These are phyloP conservation scores for Tetranychus cinnabarinus DNA, from an alignment of 1,140 invertebrate species.

Conservation along the genomic window DNA sequence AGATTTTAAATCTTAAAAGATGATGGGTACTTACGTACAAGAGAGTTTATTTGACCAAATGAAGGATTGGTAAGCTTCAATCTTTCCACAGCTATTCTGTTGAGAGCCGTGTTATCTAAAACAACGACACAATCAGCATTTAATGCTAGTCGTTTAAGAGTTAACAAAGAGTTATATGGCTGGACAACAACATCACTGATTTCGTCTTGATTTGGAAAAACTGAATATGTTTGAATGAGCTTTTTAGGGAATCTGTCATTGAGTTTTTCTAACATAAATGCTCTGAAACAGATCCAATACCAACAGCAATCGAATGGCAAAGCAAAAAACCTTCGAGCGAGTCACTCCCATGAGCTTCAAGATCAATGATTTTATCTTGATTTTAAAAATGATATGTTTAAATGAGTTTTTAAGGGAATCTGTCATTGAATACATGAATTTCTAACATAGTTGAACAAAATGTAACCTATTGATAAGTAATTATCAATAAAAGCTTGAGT, in stretches of 20 bases:
- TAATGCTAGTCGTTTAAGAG: constrained; percentile 75
- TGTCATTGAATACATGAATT: too few species aligned
- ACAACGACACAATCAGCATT: constrained; percentile 97
- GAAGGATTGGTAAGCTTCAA: constrained; percentile 86
- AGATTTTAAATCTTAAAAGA: neutral
- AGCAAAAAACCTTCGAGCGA: constrained; percentile 94
- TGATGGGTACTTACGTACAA: constrained; percentile 36
- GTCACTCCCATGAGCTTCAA: constrained; percentile 94
- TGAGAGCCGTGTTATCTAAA: constrained; percentile 34
- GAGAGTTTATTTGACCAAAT: constrained; percentile 87
- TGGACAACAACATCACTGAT: constrained; percentile 92
- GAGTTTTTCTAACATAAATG: constrained; percentile 30
- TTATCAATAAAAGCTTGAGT: too few species aligned
- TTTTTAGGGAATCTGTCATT: constrained; percentile 79
- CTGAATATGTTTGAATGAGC: constrained; percentile 91
- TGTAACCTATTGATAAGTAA: too few species aligned
- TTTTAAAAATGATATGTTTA: too few species aligned
- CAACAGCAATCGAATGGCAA: constrained; percentile 95
- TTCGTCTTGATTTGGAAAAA: constrained; percentile 95
- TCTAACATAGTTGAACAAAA: too few species aligned
- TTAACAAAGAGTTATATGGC: constrained; percentile 92
- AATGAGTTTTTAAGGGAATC: too few species aligned
- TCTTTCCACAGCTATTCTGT: constrained; percentile 67
- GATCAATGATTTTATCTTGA: constrained; percentile 49
- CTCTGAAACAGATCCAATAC: constrained; percentile 70